Evolutionary conservation across 1,140 invertebrate species (phyloP).

Genomic region (Drosophila sp.): DNA sequence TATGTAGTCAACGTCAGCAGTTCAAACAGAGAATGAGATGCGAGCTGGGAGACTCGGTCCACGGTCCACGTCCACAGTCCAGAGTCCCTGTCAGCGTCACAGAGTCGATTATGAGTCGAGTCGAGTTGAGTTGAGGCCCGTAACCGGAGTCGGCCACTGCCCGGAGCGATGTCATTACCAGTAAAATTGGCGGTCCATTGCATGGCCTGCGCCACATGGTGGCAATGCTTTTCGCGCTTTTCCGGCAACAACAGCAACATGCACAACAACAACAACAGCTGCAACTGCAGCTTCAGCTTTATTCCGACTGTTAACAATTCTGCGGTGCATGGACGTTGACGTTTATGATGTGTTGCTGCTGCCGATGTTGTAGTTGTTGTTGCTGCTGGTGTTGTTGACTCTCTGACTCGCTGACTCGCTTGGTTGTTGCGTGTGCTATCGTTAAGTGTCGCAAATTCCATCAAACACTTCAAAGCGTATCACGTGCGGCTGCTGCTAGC

Average conservation of each 20-base stretch:
- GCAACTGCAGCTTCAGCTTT: slow-evolving; percentile 43
- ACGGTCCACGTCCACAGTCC: neutral
- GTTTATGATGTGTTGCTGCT: slow-evolving; percentile 75
- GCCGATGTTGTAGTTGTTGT: neutral
- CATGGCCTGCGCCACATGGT: slow-evolving; percentile 25
- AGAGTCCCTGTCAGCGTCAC: slow-evolving; percentile 6
- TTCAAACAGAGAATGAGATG: neutral
- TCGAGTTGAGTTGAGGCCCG: slow-evolving; percentile 14
- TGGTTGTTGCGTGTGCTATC: slow-evolving; percentile 71
- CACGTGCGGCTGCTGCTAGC: slow-evolving; percentile 43
- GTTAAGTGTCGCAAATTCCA: slow-evolving; percentile 83
- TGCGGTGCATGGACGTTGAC: slow-evolving; percentile 79
- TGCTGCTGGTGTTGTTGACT: slow-evolving; percentile 27
- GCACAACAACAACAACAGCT: slow-evolving; percentile 1
- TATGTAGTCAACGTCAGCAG: slow-evolving; percentile 56
- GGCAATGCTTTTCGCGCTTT: neutral
- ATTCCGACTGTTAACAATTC: slow-evolving; percentile 77
- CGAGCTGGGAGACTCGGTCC: neutral
- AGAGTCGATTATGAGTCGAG: too few species aligned
- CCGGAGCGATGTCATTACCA: slow-evolving; percentile 59
- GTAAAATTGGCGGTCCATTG: slow-evolving; percentile 48
- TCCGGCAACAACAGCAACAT: slow-evolving; percentile 5
- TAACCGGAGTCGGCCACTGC: slow-evolving; percentile 46
- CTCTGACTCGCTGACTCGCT: slow-evolving; percentile 28
- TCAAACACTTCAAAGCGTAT: slow-evolving; percentile 79